These are phyloP conservation scores for Sminthopsis crassicaudata DNA, from an alignment of 2,113 vertebrate species.

Conservation along the genomic window DNA sequence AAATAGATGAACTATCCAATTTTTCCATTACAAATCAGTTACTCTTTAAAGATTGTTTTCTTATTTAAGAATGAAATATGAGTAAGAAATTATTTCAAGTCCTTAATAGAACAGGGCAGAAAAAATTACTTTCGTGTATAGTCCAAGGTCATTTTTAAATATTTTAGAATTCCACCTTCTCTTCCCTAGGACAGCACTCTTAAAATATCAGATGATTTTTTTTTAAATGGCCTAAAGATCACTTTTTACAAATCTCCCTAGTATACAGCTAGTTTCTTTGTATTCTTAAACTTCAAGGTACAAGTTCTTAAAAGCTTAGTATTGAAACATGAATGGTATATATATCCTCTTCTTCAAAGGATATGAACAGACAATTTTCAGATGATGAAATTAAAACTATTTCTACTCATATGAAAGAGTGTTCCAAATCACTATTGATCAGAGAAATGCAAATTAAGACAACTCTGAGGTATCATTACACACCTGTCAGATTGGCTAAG, in stretches of 20 bases:
- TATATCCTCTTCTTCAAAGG: too few relatives aligned
- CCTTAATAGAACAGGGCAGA: conserved; percentile 65
- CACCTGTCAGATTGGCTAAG: too few relatives aligned
- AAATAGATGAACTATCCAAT: conserved; percentile 75
- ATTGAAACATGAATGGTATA: not conserved
- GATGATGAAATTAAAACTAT: too few relatives aligned
- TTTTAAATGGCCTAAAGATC: conserved; percentile 63
- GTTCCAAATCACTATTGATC: too few relatives aligned
- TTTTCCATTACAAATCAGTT: conserved; percentile 80
- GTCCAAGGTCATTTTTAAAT: conserved; percentile 58
- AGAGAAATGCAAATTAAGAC: too few relatives aligned
- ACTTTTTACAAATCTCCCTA: conserved; percentile 55
- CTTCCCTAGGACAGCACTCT: conserved; percentile 42
- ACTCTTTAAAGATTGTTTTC: conserved; percentile 75
- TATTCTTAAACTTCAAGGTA: not conserved
- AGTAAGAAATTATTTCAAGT: conserved; percentile 69
- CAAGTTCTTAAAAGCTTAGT: not conserved
- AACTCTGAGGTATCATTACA: too few relatives aligned
- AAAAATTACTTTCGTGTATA: conserved; percentile 71
- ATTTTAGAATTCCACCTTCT: conserved; percentile 58
- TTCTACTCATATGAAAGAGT: too few relatives aligned
- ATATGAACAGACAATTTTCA: too few relatives aligned
- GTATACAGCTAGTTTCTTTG: not conserved
- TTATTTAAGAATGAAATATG: conserved; percentile 71
- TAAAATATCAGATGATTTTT: conserved; percentile 38